A percentile compares a stretch with the other conserved stretches of the same genome.
Evolutionary conservation across 2,113 vertebrate species (phyloP).

Genomic region (Platycercus adscitus): DNA sequence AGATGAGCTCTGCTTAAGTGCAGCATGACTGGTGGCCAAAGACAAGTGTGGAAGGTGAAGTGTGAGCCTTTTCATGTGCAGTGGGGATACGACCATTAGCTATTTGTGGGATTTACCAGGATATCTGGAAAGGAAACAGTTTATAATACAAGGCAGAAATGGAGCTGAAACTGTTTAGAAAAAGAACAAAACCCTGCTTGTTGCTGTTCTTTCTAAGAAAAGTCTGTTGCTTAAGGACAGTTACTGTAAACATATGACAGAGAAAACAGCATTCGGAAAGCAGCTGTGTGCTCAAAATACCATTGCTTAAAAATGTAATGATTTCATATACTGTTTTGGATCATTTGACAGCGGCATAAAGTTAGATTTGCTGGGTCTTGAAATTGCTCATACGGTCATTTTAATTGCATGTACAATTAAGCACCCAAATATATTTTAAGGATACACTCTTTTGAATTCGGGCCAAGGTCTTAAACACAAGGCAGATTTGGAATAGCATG

Average conservation of each 20-base stretch:
- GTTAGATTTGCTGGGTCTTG: background rate
- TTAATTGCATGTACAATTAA: background rate
- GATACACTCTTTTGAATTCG: background rate
- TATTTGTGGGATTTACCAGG: background rate
- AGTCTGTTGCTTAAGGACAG: constrained; percentile 44
- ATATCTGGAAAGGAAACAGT: background rate
- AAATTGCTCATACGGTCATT: background rate
- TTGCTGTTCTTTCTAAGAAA: constrained; percentile 38
- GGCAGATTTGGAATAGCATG: background rate
- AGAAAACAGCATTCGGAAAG: background rate
- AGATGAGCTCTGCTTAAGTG: background rate
- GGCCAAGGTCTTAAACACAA: background rate
- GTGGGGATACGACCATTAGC: background rate
- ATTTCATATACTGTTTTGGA: background rate
- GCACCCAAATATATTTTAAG: background rate
- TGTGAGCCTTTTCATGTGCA: background rate
- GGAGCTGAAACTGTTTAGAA: background rate
- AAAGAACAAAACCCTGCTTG: constrained; percentile 28
- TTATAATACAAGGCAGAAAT: background rate
- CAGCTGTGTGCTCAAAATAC: constrained; percentile 19
- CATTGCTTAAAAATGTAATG: background rate
- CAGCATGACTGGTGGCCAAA: background rate
- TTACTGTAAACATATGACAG: constrained; percentile 42
- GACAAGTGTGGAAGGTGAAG: background rate
- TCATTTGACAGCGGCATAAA: background rate